Evolutionary conservation across 2,797 vertebrate species (phyloP).

Genomic region (Gymnothorax javanicus): DNA sequence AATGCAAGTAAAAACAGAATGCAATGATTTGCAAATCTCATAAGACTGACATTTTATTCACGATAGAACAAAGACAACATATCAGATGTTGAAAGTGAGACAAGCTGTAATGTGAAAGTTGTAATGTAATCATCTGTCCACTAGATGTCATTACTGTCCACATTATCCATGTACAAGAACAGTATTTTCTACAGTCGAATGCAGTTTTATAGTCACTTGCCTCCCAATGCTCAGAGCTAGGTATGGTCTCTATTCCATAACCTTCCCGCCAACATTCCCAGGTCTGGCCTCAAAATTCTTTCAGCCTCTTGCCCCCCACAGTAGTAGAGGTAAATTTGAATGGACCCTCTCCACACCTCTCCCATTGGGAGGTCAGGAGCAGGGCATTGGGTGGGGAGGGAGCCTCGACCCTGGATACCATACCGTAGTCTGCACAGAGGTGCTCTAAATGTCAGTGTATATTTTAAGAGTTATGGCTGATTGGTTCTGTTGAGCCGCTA

Average conservation of each 20-base stretch:
- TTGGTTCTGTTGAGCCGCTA: conserved; percentile 31
- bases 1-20: no score
- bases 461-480: conserved; percentile 40
- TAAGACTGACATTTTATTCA: no score
- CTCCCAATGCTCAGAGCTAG: not conserved
- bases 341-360: not conserved
- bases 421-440: conserved; percentile 57
- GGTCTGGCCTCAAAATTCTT: conserved; percentile 26
- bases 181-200: conserved; percentile 38
- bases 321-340: not conserved
- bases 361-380: conserved; percentile 22
- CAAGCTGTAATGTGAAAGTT: conserved; percentile 25
- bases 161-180: conserved; percentile 35
- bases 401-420: conserved; percentile 54
- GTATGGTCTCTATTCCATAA: conserved; percentile 49
- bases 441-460: conserved; percentile 7
- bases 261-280: conserved; percentile 50
- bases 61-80: no score
- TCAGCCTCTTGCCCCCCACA: conserved; percentile 19
- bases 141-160: conserved; percentile 60
- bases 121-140: conserved; percentile 43
- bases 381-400: conserved; percentile 42
- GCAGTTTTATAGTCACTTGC: conserved; percentile 24
- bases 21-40: no score
- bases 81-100: no score